Percentiles rank a stretch among this genome's conserved stretches.
Evolutionary conservation across 2,113 vertebrate species (phyloP).

Genomic region (Lathamus discolor): DNA sequence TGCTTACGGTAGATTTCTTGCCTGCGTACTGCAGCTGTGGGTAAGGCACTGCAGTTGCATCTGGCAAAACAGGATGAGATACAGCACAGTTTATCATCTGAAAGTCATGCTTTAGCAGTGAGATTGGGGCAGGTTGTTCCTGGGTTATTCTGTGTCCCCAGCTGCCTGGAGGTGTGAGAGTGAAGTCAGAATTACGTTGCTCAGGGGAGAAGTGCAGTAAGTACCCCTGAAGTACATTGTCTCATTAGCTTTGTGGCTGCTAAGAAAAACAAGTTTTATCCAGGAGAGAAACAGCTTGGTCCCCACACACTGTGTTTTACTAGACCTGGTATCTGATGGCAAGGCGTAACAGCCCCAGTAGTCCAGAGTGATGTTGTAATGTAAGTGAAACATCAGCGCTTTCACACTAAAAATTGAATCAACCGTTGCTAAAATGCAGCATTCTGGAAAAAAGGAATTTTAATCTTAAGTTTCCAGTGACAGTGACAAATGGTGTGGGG

Average conservation of each 20-base stretch:
- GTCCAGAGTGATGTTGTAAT: neutral
- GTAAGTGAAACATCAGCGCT: neutral
- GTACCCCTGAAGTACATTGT: neutral
- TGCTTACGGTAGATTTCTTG: neutral
- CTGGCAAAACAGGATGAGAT: neutral
- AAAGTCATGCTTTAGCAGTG: neutral
- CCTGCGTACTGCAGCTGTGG: neutral
- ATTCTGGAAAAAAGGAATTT: conserved; percentile 36
- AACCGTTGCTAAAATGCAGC: neutral
- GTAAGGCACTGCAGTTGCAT: neutral
- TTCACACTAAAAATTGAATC: conserved; percentile 1
- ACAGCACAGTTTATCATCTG: neutral
- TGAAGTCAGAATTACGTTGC: neutral
- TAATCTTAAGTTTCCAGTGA: neutral
- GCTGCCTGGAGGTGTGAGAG: neutral
- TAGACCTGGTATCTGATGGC: neutral
- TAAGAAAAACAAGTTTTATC: neutral
- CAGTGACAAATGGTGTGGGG: neutral
- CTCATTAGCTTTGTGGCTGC: neutral
- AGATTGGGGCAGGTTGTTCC: neutral
- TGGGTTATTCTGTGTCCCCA: neutral
- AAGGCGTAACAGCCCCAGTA: neutral
- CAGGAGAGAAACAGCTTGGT: neutral
- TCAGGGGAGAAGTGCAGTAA: neutral
- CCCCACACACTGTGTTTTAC: neutral